Evolutionary conservation across 2,113 vertebrate species (phyloP).

Genomic region (Rana temporaria): DNA sequence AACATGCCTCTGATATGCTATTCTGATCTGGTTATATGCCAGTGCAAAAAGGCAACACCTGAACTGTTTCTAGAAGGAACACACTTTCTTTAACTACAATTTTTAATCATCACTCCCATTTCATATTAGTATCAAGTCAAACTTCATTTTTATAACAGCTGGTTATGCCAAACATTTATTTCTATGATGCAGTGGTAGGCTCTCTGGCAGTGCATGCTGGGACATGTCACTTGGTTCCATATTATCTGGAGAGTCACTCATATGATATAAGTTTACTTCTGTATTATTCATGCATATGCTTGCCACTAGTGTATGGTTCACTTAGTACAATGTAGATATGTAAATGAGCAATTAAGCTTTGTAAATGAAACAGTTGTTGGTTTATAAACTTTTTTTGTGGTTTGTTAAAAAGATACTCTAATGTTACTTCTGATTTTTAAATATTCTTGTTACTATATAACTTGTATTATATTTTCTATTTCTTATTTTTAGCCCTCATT

Average conservation of each 20-base stretch:
- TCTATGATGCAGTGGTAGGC: too few relatives aligned
- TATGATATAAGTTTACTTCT: too few relatives aligned
- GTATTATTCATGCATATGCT: too few relatives aligned
- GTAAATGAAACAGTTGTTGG: neutral
- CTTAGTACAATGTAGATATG: slow-evolving; percentile 26
- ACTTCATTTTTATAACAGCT: too few relatives aligned
- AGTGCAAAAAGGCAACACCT: too few relatives aligned
- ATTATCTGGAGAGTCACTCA: neutral
- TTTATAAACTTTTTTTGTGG: neutral
- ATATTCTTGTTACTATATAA: neutral
- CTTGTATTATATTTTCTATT: slow-evolving; percentile 21
- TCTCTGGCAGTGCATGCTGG: neutral
- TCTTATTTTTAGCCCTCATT: neutral
- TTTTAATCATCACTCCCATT: too few relatives aligned
- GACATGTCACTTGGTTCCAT: neutral
- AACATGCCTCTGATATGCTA: too few relatives aligned
- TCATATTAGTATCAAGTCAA: too few relatives aligned
- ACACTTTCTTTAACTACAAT: too few relatives aligned
- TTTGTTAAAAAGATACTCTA: neutral
- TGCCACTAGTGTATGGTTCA: neutral
- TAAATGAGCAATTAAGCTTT: neutral
- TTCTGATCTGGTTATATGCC: too few relatives aligned
- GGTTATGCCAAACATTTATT: too few relatives aligned
- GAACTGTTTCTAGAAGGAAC: too few relatives aligned
- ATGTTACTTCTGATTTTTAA: neutral